Evolutionary conservation across 1,140 invertebrate species (phyloP).

Genomic region (Pseudobourletiella spinata): DNA sequence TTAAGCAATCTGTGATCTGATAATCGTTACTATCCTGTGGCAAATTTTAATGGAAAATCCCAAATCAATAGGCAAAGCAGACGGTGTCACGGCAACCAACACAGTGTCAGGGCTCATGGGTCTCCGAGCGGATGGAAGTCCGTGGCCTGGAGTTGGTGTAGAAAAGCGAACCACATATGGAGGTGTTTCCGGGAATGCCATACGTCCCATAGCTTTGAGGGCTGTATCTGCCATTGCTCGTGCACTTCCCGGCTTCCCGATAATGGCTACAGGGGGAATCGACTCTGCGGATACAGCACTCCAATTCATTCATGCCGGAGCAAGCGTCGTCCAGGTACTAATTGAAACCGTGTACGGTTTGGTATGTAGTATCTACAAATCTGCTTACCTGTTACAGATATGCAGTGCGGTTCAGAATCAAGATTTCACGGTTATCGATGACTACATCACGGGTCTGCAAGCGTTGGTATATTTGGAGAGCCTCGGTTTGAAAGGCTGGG

Average conservation of each 20-base stretch:
- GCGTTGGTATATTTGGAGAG: slow-evolving; percentile 74
- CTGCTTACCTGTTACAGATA: slow-evolving; percentile 61
- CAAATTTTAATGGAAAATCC: too few species aligned
- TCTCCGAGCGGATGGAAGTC: slow-evolving; percentile 61
- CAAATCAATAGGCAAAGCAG: slow-evolving; percentile 78
- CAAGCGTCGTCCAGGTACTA: slow-evolving; percentile 82
- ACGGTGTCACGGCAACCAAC: slow-evolving; percentile 94
- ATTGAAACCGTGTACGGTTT: too few species aligned
- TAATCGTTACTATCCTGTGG: too few species aligned
- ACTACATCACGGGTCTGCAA: slow-evolving; percentile 85
- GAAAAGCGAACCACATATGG: slow-evolving; percentile 85
- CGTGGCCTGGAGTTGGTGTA: slow-evolving; percentile 84
- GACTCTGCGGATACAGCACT: slow-evolving; percentile 89
- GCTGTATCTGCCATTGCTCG: slow-evolving; percentile 80
- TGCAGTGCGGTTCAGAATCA: slow-evolving; percentile 97
- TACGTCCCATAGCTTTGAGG: slow-evolving; percentile 79
- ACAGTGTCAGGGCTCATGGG: slow-evolving; percentile 91
- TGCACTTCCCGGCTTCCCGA: slow-evolving; percentile 75
- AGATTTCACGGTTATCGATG: slow-evolving; percentile 90
- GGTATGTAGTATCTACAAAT: too few species aligned
- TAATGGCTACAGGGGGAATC: slow-evolving; percentile 91
- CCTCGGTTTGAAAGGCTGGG: slow-evolving; percentile 63
- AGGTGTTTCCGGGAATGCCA: slow-evolving; percentile 92
- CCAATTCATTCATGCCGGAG: slow-evolving; percentile 87
- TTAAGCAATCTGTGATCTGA: not conserved